Evolutionary conservation across 64 coral and sea anemone species (phyloP), one percentile per base, ranked within the genome.

Genomic region (Platygyra sinensis): DNA sequence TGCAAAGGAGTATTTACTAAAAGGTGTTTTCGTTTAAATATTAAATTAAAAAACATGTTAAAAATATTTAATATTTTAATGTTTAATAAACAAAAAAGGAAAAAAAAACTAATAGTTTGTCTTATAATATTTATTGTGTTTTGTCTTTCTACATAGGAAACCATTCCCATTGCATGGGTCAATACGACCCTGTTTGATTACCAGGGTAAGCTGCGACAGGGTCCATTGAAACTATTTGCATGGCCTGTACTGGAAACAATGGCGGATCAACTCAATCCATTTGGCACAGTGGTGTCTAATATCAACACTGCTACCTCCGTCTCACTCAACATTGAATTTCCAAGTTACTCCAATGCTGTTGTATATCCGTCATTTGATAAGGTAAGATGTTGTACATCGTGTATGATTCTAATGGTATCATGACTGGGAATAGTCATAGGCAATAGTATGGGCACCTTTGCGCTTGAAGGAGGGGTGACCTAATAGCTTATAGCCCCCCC

Each of bases 231-330:
- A 2, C 88, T 99, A 10, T 87, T 90, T 52, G 91, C 94, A 74
- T 99, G 97, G 97, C 94, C 94, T 69, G 97, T 95, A 19, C 90
- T 87, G 17, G 97, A 99, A 52, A 96, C 90, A 22, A 79, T 99
- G 87, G 73, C 91, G 57, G 94, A 96, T 10, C 80, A 91, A 74
- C 78, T 99, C 17, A 99, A 99, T 88, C 94, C 94, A 51, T 89
- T 99, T 89, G 97, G 97, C 25, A 99, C 97, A 27, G 97, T 99
- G 14, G 97, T 99, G 0, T 96, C 97, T 50, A 99, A 99, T 62
- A 99, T 99, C 22, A 93, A 99, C 65, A 99, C 97, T 24, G 89
- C 72, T 38, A 99, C 94, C 2, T 99, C 97, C 31, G 94, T 92
- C 49, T 93, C 22, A 17, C 90, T 99, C 54, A 12, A 89, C 2